phyloP scores from a whole-genome alignment of 1,140 invertebrate species.

The Bombus turneri region DNA sequence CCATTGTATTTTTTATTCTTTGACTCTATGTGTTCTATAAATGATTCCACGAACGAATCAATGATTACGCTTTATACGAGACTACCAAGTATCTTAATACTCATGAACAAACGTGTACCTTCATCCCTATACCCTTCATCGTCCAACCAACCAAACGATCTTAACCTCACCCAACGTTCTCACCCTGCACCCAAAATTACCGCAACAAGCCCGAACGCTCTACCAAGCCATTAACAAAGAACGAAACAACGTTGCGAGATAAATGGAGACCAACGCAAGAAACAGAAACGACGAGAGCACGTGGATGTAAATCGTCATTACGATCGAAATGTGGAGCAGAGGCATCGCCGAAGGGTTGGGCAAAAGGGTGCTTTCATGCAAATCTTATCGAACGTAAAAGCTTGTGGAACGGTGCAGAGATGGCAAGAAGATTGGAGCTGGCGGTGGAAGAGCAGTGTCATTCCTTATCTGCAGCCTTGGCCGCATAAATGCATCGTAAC shows the following conservation, averaged over 20 bases:
- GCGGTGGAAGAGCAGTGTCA: constrained; percentile 68
- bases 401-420: constrained; percentile 56
- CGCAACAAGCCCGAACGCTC: neutral
- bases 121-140: neutral
- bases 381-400: constrained; percentile 65
- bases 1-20: too few relatives aligned
- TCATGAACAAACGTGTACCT: fast-evolving
- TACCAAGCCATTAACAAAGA: neutral
- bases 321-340: constrained; percentile 46
- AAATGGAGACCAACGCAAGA: constrained; percentile 24
- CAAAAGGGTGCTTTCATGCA: constrained; percentile 49
- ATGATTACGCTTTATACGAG: neutral
- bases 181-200: neutral
- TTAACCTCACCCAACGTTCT: neutral
- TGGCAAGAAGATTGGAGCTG: constrained; percentile 74
- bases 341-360: neutral
- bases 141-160: neutral
- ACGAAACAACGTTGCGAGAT: constrained; percentile 24
- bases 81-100: too few relatives aligned
- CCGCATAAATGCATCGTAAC: constrained; percentile 78
- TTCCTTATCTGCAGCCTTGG: constrained; percentile 76
- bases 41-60: too few relatives aligned
- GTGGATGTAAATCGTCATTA: constrained; percentile 63
- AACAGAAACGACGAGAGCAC: constrained; percentile 37
- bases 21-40: too few relatives aligned